Percentiles rank a stretch among this genome's conserved stretches.
These are phyloP conservation scores for Sturnira hondurensis DNA, from an alignment of 2,113 vertebrate genomes.

Conservation along the genomic window DNA sequence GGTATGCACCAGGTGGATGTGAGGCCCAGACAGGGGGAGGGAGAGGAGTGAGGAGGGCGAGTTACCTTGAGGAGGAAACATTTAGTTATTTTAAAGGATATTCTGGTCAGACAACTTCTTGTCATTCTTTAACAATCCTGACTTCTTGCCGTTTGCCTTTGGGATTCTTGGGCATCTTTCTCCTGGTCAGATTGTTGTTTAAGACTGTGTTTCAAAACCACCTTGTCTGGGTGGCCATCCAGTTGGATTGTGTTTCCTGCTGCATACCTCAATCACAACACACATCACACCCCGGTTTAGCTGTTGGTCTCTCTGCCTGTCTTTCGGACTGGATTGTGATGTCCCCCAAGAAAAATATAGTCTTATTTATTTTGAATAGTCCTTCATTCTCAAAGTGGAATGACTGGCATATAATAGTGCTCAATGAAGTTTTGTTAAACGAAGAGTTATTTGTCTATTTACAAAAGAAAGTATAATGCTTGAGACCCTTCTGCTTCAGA, in stretches of 20 bases:
- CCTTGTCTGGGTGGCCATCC: not conserved
- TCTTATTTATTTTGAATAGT: slow-evolving; percentile 10
- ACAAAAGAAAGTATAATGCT: not conserved
- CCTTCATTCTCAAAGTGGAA: slow-evolving; percentile 3
- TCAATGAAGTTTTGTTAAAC: not conserved
- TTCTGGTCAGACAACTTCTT: not conserved
- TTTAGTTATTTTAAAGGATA: not conserved
- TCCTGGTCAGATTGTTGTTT: not conserved
- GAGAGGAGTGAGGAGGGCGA: not conserved
- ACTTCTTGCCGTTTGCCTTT: slow-evolving; percentile 11
- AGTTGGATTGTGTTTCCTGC: not conserved
- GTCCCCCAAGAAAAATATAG: slow-evolving; percentile 19
- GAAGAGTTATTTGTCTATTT: not conserved
- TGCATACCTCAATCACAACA: not conserved
- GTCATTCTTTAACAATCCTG: not conserved
- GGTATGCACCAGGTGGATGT: not conserved
- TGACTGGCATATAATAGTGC: not conserved
- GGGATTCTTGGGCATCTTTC: not conserved
- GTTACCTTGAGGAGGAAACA: not conserved
- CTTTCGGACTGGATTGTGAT: slow-evolving; percentile 20
- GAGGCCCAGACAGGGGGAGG: not conserved
- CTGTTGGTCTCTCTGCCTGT: not conserved
- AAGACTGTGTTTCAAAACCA: slow-evolving; percentile 30
- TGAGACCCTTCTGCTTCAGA: not conserved
- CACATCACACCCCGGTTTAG: not conserved